Evolutionary conservation across 2,888 invertebrate genomes (phyloP).

Genomic region (Orthonevra nobilis): DNA sequence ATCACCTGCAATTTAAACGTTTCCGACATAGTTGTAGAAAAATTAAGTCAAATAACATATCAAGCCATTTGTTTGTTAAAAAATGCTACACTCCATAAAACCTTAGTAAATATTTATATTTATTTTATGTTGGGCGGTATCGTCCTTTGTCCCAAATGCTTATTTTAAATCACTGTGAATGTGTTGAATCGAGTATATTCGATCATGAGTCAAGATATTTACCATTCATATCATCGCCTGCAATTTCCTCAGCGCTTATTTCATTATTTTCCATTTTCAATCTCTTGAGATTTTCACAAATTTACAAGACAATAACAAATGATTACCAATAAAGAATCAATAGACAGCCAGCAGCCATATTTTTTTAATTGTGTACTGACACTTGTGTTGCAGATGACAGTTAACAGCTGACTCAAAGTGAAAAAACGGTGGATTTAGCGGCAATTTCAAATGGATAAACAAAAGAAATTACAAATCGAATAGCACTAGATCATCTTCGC

Average conservation of each 20-base stretch:
- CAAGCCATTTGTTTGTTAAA: too few species aligned
- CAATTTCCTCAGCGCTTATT: slow-evolving; percentile 37
- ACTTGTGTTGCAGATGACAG: slow-evolving; percentile 14
- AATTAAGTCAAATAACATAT: too few species aligned
- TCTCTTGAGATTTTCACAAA: neutral
- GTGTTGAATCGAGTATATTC: too few species aligned
- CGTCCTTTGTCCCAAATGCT: too few species aligned
- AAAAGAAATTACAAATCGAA: neutral
- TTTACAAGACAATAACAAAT: slow-evolving; percentile 20
- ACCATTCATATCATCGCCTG: slow-evolving; percentile 51
- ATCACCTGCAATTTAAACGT: too few species aligned
- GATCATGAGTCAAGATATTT: neutral
- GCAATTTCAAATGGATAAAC: neutral
- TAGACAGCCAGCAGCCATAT: slow-evolving; percentile 52
- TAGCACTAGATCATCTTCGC: neutral
- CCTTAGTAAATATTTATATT: too few species aligned
- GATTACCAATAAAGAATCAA: neutral
- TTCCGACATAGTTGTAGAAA: too few species aligned
- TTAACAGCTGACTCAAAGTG: slow-evolving; percentile 12
- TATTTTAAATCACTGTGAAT: too few species aligned
- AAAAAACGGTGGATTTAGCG: neutral
- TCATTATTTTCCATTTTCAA: slow-evolving; percentile 50
- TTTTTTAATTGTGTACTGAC: slow-evolving; percentile 50
- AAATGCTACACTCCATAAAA: too few species aligned
- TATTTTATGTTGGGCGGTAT: too few species aligned